Base-by-base conservation (phyloP, 2,888 invertebrate species). In the Pollenia angustigena region DNA sequence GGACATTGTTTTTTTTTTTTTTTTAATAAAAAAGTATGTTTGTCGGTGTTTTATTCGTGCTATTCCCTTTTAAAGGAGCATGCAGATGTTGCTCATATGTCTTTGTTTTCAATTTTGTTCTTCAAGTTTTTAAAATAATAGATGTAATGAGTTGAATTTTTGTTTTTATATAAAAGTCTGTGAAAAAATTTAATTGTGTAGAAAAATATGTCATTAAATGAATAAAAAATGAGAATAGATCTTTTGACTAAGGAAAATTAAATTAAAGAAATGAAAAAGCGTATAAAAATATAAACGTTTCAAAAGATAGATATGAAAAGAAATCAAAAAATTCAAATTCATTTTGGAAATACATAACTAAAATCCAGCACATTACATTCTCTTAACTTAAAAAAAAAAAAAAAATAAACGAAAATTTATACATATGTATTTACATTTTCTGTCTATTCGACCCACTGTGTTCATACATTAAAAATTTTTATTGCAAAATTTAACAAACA, bases 181-280 rank as follows among this genome's bases (percentile, higher is more conserved):
- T 75, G 50, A 16, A 58, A 42, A 58, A 54, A 84, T 52, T 84
- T 79, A 84, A 84, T 84, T 84, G 79, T 58, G 79, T 58, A 79
- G 74, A 79, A 84, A 84, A 74, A 74, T 84, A 66, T 84, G 76
- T 68, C 66, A 84, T 68, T 66, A 68, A 74, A 74, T 68, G 60
- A 66, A 84, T 74, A 79, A 52, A 81, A 72, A 44, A 52, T 66
- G 62, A 14, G 60, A 11, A 71, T 2, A 62, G 23, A 8, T 14
- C 46, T 72, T 64, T 81, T 72, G 14, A 64, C 42, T 79, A 69
- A 9, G 1, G 18, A 4, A 2, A 56, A 32, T 48, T 48, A 2
- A 16, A 60, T 18, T 32, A 11, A 48, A 18, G 18, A 48, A 32
- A n/a, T 48, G 23, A 46, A 44, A 78, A 48, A 52, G 42, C 46